phyloP scores from a whole-genome alignment of 1,140 invertebrate species.

The Drosophila nikananu region DNA sequence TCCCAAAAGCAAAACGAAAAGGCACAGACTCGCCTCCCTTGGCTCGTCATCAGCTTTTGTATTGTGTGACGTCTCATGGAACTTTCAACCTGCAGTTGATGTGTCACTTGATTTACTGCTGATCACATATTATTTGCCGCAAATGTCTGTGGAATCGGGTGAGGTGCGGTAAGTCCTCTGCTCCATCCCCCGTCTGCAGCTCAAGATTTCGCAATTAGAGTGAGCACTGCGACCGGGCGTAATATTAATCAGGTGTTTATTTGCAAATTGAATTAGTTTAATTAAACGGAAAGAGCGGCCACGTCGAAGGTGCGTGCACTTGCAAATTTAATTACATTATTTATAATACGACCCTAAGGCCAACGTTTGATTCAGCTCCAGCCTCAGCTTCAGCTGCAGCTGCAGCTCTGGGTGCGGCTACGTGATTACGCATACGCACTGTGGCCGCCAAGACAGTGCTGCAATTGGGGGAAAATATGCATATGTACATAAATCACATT shows the following conservation, averaged over 20 bases:
- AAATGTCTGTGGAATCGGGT: conserved; percentile 43
- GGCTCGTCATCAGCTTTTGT: conserved; percentile 28
- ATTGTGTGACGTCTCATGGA: conserved; percentile 33
- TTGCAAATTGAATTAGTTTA: conserved; percentile 72
- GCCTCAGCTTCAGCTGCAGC: too few relatives aligned
- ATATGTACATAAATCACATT: conserved; percentile 43
- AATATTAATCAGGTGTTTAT: conserved; percentile 67
- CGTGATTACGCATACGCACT: conserved; percentile 67
- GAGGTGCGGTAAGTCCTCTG: conserved; percentile 22
- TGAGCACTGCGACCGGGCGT: conserved; percentile 3
- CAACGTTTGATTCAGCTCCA: conserved; percentile 30
- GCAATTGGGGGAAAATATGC: conserved; percentile 15
- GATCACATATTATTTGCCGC: conserved; percentile 74
- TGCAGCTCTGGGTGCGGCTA: conserved; percentile 18
- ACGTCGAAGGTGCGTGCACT: conserved; percentile 41
- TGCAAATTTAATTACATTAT: conserved; percentile 79
- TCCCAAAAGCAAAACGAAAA: conserved; percentile 27
- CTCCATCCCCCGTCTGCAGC: conserved; percentile 21
- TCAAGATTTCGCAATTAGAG: conserved; percentile 39
- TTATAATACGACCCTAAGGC: conserved; percentile 48
- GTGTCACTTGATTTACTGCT: conserved; percentile 74
- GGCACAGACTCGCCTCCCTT: conserved; percentile 17
- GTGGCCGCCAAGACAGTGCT: conserved; percentile 27
- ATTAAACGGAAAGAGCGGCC: conserved; percentile 71
- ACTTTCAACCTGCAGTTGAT: conserved; percentile 60